These are phyloP conservation scores for Pollimyrus isidori DNA, from an alignment of 2,113 vertebrate species.

Conservation along the genomic window DNA sequence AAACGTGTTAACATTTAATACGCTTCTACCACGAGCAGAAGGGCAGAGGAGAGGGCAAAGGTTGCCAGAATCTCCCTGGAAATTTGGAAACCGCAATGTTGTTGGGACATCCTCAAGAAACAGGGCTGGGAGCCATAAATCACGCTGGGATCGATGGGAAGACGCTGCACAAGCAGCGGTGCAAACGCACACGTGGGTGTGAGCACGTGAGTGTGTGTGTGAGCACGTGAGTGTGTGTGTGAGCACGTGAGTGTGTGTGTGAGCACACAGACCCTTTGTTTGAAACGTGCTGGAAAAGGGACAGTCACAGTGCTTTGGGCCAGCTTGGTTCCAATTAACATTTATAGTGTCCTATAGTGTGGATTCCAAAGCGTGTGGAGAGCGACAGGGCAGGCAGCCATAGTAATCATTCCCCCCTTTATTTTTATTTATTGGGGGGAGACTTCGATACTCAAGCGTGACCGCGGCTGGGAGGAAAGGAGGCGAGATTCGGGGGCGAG, in stretches of 20 bases:
- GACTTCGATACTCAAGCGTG: not conserved
- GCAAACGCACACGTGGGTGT: not conserved
- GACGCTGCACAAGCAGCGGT: not conserved
- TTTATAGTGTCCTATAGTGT: constrained; percentile 10
- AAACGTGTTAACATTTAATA: not conserved
- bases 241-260: not conserved
- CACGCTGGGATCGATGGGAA: not conserved
- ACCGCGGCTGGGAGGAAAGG: not conserved
- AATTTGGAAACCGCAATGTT: not conserved
- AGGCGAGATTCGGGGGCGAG: not conserved
- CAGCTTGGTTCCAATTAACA: constrained; percentile 10
- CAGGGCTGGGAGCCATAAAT: not conserved
- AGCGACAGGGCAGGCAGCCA: not conserved
- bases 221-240: not conserved
- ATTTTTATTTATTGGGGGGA: not conserved
- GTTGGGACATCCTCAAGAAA: not conserved
- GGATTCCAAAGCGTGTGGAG: not conserved
- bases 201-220: not conserved
- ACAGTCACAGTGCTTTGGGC: not conserved
- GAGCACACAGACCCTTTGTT: not conserved
- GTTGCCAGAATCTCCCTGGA: not conserved
- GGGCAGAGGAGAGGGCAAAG: not conserved
- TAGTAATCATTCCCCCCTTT: not conserved
- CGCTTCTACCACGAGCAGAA: not conserved
- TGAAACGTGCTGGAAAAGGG: not conserved